Base-by-base conservation (phyloP, 2,113 vertebrate genomes). In the Monopterus albus region DNA sequence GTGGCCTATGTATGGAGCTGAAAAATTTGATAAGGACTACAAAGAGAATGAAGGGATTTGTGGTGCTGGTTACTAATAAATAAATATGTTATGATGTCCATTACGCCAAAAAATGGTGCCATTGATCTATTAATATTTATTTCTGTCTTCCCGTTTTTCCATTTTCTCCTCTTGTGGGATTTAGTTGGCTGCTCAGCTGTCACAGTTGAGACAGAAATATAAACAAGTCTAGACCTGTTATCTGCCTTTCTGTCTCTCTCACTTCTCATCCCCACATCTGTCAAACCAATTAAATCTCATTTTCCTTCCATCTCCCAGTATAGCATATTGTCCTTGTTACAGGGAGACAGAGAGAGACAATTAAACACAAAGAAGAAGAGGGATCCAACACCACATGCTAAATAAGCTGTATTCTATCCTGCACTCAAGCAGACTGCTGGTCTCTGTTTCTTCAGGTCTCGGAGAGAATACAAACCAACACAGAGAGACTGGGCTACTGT, bases 391-490 rank as follows among this genome's bases (percentile, higher is more conserved):
- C 69, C 40, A 67, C 26, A 9, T 64, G 6, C 39, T 85, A 82
- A 87, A 70, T 73, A 62, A 71, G 38, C 53, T 49, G 23, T 68
- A 45, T 68, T 64, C 40, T 69, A 10, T 61, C 26, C 25, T 49
- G 29, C 60, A 17, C 33, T 68, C 35, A 56, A 31, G 49, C 14
- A 40, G 5, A 42, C 7, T 67, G 20, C 29, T 74, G 35, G 4
- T 66, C 2, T 71, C 8, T 70, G n/a, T 59, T 67, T 20, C 38
- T 66, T 36, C 55, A 99, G 98, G 84, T 94, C 0, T 95, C 95
- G n/a, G 96, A 98, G 82, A 95, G 87, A 82, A 91, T 96, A 38
- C 97, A 98, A 50, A 94, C 94, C n/a, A 95, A 94, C 83, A 92
- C 93, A 0, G 93, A 96, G 40, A 91, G 81, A 28, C 92, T 98